Base-by-base conservation (phyloP, 2,888 invertebrate species). In the Podabrus alpinus region DNA sequence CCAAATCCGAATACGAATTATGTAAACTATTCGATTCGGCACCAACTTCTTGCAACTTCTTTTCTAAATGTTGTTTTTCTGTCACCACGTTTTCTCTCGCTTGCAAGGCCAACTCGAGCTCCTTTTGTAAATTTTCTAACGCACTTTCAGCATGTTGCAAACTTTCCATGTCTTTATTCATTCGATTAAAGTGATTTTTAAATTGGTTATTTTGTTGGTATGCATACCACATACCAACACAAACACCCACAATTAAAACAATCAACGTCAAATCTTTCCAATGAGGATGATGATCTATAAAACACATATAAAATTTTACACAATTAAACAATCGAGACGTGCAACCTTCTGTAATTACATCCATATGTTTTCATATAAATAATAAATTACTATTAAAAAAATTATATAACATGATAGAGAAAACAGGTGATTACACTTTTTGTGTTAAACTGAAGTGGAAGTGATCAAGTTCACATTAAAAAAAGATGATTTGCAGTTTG, bases 141-240 rank as follows among this genome's bases (percentile, higher is more conserved):
- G 95, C 94, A 83, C 95, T 91, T 87, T 98, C 97, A 0, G 97
- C 97, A 84, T 93, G 94, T 82, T 96, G 93, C 79, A 97, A 90
- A 82, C 95, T 94, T 84, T 97, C 97, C 95, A 98, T 96, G 82
- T 98, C 97, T 79, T 94, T 92, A 86, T 97, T 94, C 97, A 99
- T 97, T 76, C 96, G 92, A 80, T 93, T 92, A 77, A 99, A 90
- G 86, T 98, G 95, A 77, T 90, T 90, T 82, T 95, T 94, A 59
- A 96, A 96, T 84, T 93, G 94, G 84, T 96, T 95, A 85, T 97
- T 95, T 81, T 97, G 97, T 74, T 94, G 92, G 87, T 95, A 93
- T 24, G 96, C 97, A 87, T 96, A 96, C 95, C 96, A 97, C 82
- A 95, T 94, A 70, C 96, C 97, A 72, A 95, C 93, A 71, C 95